Evolutionary conservation across 2,797 vertebrate species (phyloP).

Genomic region (Monodelphis domestica): DNA sequence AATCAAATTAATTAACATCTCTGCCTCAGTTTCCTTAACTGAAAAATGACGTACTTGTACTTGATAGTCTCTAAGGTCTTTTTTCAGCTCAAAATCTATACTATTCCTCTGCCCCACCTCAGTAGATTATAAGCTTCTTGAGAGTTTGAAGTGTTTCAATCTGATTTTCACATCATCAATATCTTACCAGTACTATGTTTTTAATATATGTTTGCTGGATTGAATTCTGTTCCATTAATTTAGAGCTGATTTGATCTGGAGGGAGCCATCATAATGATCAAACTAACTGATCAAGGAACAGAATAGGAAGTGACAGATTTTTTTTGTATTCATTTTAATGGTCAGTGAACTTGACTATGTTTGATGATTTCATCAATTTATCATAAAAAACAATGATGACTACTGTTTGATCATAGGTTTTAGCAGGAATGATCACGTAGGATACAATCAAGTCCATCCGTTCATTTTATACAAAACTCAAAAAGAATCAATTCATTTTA

Average conservation of each 20-base stretch:
- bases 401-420: no score
- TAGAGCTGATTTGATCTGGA: not conserved
- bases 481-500: not conserved
- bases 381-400: not conserved
- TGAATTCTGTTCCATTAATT: not conserved
- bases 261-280: not conserved
- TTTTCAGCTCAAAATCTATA: no score
- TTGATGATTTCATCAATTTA: not conserved
- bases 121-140: no score
- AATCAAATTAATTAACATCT: not conserved
- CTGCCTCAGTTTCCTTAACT: not conserved
- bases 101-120: no score
- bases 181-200: no score
- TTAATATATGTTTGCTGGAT: not conserved
- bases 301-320: no score
- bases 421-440: no score
- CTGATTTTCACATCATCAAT: no score
- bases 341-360: not conserved
- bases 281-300: not conserved
- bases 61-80: no score
- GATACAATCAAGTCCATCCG: not conserved
- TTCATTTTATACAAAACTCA: not conserved
- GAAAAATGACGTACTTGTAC: not conserved
- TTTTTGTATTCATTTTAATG: no score
- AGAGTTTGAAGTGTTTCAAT: no score